Base-by-base conservation (phyloP, 2,888 invertebrate species). In the Drosophila setosimentum region DNA sequence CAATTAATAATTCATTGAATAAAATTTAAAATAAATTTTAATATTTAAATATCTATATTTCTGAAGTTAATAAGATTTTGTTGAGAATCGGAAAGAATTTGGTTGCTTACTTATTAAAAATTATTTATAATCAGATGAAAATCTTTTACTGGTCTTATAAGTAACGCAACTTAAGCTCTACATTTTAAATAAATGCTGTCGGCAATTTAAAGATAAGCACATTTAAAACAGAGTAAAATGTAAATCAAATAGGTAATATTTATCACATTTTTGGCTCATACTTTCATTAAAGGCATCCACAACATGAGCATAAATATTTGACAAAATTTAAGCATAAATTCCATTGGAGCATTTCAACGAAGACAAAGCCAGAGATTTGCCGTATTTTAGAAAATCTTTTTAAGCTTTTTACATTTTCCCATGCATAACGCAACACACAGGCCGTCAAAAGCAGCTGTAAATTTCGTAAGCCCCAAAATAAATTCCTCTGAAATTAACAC, bases 401-500 rank as follows among this genome's bases (percentile, higher is more conserved):
- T 18, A 21, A 27, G 3, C 40, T 30, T 53, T 37, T 42, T 11
- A 55, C 32, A 61, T 69, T 70, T 82, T 87, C 80, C 76, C 87
- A 83, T 73, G 84, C 66, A 72, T 48, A 58, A 21, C 27, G 60
- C 33, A 21, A 27, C 18, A 29, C 32, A 27, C 35, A 42, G 54
- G 49, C 24, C 37, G 18, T n/a, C 45, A 65, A 62, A 21, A 59
- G 50, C 57, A 75, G 73, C 75, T 80, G 80, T 79, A 80, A 77
- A 57, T 69, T 86, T 74, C 40, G 73, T 83, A 80, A 79, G 76
- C 70, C 48, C 48, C 64, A 33, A 79, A 81, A 86, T 74, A 76
- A 86, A 86, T 86, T 81, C 85, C 87, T 59, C 58, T 61, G 57
- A 74, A 86, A 86, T 86, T 86, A 86, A 79, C 85, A 89, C 84